phyloP scores from a whole-genome alignment of 2,888 invertebrate genomes.

The Diabrotica balteata region DNA sequence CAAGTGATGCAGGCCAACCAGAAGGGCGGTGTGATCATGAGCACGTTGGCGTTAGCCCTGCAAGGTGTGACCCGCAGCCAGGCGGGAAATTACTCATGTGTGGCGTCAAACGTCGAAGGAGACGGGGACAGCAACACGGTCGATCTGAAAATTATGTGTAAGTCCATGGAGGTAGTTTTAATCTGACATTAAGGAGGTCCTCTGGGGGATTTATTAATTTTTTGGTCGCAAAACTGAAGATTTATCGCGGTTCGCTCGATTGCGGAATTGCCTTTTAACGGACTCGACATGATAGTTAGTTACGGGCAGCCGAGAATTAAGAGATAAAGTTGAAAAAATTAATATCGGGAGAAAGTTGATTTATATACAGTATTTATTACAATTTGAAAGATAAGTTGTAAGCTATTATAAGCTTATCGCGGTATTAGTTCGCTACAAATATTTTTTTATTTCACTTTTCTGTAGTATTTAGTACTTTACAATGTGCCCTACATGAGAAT shows the following conservation, averaged over 20 bases:
- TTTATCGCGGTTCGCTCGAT: slow-evolving; percentile 19
- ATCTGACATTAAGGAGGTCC: slow-evolving; percentile 32
- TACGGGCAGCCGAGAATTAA: background rate
- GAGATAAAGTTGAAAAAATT: background rate
- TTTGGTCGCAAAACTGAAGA: slow-evolving; percentile 18
- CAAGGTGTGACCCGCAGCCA: slow-evolving; percentile 81
- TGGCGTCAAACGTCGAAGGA: slow-evolving; percentile 90
- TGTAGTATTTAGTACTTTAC: no score
- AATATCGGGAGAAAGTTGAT: no score
- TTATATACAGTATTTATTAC: no score
- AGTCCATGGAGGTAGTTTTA: slow-evolving; percentile 61
- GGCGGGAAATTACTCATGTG: slow-evolving; percentile 87
- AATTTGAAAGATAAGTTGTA: no score
- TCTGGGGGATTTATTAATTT: slow-evolving; percentile 27
- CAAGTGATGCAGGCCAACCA: slow-evolving; percentile 86
- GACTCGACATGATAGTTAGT: background rate
- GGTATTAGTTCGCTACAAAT: no score
- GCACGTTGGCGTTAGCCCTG: slow-evolving; percentile 80
- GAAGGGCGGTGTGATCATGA: slow-evolving; percentile 86
- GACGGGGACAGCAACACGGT: slow-evolving; percentile 85
- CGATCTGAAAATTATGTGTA: slow-evolving; percentile 88
- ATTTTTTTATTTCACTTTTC: no score
- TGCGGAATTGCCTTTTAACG: slow-evolving; percentile 13
- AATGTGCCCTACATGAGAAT: no score
- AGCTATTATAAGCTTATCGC: no score